phyloP scores from a whole-genome alignment of 1,140 invertebrate species.

The Macrocentrus cingulum region DNA sequence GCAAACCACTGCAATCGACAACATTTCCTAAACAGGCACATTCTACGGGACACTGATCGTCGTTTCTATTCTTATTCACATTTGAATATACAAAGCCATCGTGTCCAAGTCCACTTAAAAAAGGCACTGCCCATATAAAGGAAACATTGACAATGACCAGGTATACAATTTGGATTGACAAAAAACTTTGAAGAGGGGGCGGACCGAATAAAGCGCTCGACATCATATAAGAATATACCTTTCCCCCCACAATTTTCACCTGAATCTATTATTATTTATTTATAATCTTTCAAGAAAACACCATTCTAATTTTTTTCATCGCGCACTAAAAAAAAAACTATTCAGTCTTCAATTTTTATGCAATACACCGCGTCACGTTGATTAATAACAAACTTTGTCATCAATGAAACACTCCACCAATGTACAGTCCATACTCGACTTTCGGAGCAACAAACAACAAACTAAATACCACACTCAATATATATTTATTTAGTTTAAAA shows the following conservation, averaged over 20 bases:
- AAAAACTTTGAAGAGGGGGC: slow-evolving; percentile 7
- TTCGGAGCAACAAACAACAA: background rate
- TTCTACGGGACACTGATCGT: slow-evolving; percentile 49
- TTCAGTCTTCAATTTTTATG: too few species aligned
- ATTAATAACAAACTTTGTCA: slow-evolving; percentile 39
- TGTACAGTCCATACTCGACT: slow-evolving; percentile 33
- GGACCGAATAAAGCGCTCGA: slow-evolving; percentile 18
- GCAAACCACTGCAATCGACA: slow-evolving; percentile 46
- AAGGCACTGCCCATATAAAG: slow-evolving; percentile 1
- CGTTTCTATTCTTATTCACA: slow-evolving; percentile 14
- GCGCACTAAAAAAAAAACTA: too few species aligned
- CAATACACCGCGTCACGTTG: slow-evolving; percentile 27
- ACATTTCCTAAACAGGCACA: slow-evolving; percentile 51
- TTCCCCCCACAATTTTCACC: slow-evolving; percentile 4
- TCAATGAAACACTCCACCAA: slow-evolving; percentile 30
- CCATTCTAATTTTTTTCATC: too few species aligned
- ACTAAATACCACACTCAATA: background rate
- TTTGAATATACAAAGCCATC: slow-evolving; percentile 1
- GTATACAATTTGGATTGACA: slow-evolving; percentile 5
- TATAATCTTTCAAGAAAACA: too few species aligned
- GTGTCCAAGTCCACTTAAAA: background rate
- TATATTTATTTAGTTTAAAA: background rate
- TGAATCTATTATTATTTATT: too few species aligned
- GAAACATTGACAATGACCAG: background rate
- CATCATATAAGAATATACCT: slow-evolving; percentile 17